These are phyloP conservation scores for Umimayanthus chanpuru DNA, from an alignment of 92 coral and sea anemone species.

Conservation along the genomic window DNA sequence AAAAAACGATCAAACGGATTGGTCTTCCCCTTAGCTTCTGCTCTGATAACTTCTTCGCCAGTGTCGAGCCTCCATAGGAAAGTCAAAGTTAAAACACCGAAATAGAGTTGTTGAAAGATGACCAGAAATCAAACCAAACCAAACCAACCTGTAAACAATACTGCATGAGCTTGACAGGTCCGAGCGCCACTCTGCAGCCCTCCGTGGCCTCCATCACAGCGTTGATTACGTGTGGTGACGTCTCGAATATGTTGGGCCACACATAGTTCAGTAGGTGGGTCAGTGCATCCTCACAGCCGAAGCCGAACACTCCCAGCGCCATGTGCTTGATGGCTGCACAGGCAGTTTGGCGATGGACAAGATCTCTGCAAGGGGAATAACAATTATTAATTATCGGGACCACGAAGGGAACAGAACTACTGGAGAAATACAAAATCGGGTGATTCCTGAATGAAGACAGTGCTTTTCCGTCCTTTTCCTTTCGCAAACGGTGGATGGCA, in stretches of 20 bases:
- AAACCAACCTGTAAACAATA: slow-evolving; percentile 90
- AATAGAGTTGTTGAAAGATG: not conserved
- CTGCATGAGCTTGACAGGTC: slow-evolving; percentile 89
- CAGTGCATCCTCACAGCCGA: slow-evolving; percentile 99
- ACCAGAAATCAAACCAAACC: too few species aligned
- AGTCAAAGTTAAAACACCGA: not conserved
- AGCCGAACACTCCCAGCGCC: slow-evolving; percentile 98
- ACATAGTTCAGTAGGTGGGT: slow-evolving; percentile 94
- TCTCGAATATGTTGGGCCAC: slow-evolving; percentile 99
- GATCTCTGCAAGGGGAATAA: slow-evolving; percentile 58
- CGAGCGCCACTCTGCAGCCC: slow-evolving; percentile 95
- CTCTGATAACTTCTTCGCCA: not conserved
- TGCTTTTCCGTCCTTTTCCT: too few species aligned
- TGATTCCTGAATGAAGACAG: too few species aligned
- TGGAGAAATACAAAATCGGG: too few species aligned
- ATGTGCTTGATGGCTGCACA: slow-evolving; percentile 99
- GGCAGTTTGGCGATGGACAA: slow-evolving; percentile 96
- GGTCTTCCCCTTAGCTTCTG: too few species aligned
- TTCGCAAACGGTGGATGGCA: too few species aligned
- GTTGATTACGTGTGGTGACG: slow-evolving; percentile 97
- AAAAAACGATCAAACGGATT: too few species aligned
- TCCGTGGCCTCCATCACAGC: slow-evolving; percentile 98
- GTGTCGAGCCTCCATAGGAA: not conserved
- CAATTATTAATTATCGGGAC: not conserved
- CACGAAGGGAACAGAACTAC: too few species aligned